Evolutionary conservation across 2,797 vertebrate species (phyloP).

Genomic region (Tragelaphus eurycerus): DNA sequence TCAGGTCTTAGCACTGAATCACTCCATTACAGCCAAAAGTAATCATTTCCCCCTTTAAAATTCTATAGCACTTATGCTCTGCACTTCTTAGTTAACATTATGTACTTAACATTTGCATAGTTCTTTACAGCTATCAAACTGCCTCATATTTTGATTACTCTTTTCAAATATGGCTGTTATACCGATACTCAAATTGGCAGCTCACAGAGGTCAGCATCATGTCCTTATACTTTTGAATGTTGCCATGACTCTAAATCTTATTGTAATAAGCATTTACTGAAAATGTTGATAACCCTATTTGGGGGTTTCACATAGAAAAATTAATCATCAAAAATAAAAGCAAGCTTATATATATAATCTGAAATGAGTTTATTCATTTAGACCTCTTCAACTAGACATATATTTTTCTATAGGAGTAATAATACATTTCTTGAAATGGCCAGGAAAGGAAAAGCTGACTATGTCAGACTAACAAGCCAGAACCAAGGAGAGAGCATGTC

Average conservation of each 20-base stretch:
- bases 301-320: neutral
- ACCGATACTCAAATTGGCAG: neutral
- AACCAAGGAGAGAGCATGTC: neutral
- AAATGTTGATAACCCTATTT: neutral
- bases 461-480: neutral
- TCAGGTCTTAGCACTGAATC: neutral
- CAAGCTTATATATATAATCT: neutral
- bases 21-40: neutral
- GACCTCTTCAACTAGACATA: neutral
- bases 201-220: neutral
- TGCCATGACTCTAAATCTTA: neutral
- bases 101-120: slow-evolving; percentile 1
- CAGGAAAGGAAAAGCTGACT: neutral
- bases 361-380: neutral
- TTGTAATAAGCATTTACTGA: slow-evolving; percentile 2
- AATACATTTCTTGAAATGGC: neutral
- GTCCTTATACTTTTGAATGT: neutral
- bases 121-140: neutral
- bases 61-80: neutral
- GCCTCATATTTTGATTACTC: neutral
- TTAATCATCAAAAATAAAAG: neutral
- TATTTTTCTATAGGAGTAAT: neutral
- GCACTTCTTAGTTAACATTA: neutral
- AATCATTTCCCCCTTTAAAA: neutral
- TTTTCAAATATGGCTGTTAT: neutral